These are phyloP conservation scores for Terrapene triunguis DNA, from an alignment of 2,113 vertebrate species.

Conservation along the genomic window DNA sequence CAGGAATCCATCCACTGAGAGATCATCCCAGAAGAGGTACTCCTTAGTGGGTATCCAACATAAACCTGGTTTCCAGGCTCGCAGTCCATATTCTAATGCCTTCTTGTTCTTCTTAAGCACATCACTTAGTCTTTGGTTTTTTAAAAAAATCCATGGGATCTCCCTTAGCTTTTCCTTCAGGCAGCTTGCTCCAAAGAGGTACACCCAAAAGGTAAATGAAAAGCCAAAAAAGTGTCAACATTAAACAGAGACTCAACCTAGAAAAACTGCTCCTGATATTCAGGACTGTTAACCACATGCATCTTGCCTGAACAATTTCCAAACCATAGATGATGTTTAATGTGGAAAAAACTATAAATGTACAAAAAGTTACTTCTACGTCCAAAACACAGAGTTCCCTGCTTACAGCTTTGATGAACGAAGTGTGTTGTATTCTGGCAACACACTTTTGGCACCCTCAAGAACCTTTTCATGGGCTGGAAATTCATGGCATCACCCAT, in stretches of 20 bases:
- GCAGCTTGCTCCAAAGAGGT: slow-evolving; percentile 27
- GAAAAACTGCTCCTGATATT: slow-evolving; percentile 60
- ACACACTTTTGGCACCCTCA: slow-evolving; percentile 44
- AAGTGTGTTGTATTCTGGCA: slow-evolving; percentile 65
- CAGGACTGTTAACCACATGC: slow-evolving; percentile 56
- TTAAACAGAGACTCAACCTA: slow-evolving; percentile 62
- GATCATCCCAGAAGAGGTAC: slow-evolving; percentile 39
- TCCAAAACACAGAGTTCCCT: slow-evolving; percentile 59
- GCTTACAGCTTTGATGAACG: slow-evolving; percentile 70
- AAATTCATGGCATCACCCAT: slow-evolving; percentile 50
- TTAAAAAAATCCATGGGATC: not conserved
- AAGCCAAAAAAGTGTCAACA: slow-evolving; percentile 48
- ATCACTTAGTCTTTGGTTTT: not conserved
- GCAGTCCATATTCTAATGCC: not conserved
- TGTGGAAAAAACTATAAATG: slow-evolving; percentile 73
- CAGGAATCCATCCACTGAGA: slow-evolving; percentile 35
- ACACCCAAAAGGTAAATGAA: slow-evolving; percentile 56
- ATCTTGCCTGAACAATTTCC: slow-evolving; percentile 73
- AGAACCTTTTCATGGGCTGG: slow-evolving; percentile 48
- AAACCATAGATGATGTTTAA: slow-evolving; percentile 72
- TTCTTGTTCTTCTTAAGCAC: slow-evolving; percentile 1
- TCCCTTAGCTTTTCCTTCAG: not conserved
- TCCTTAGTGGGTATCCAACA: slow-evolving; percentile 10
- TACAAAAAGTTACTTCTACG: slow-evolving; percentile 71
- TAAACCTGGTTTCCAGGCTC: not conserved